Percentiles rank a stretch among this genome's conserved stretches.
Conservation (phyloP, 2,113 vertebrate species). For the Triplophysa siluroides region DNA sequence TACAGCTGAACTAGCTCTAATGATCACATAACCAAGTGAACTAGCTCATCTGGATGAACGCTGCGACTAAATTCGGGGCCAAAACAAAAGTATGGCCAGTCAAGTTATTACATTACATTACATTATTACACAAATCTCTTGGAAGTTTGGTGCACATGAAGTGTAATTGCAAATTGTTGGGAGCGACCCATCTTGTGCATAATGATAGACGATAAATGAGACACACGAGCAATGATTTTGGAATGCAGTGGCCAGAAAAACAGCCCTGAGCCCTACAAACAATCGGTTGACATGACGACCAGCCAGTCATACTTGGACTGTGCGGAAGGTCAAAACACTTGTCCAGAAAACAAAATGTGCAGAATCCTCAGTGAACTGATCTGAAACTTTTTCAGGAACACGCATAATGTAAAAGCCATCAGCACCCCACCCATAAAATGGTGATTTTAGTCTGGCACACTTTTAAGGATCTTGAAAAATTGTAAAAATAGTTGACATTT, state of each 20-base stretch:
- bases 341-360: constrained; percentile 7
- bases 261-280: constrained; percentile 56
- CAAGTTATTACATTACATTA: constrained; percentile 56
- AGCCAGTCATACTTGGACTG: constrained; percentile 49
- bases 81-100: constrained; percentile 53
- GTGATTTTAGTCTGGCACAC: no score
- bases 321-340: constrained; percentile 47
- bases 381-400: no score
- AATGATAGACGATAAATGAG: constrained; percentile 59
- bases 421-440: no score
- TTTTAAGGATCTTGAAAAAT: no score
- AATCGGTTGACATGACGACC: constrained; percentile 62
- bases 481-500: no score
- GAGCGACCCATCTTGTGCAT: constrained; percentile 60
- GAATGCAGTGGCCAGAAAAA: constrained; percentile 43
- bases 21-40: constrained; percentile 56
- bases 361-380: background rate
- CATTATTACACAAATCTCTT: no score
- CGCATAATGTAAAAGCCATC: no score
- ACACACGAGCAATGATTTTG: constrained; percentile 64
- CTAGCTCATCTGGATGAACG: constrained; percentile 58
- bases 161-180: constrained; percentile 56
- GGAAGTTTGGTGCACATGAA: constrained; percentile 61
- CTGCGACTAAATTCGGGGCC: constrained; percentile 54
- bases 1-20: constrained; percentile 55